A percentile compares a stretch with the other conserved stretches of the same genome.
phyloP scores from a whole-genome alignment of 2,113 vertebrate genomes.

The Cynoglossus semilaevis region DNA sequence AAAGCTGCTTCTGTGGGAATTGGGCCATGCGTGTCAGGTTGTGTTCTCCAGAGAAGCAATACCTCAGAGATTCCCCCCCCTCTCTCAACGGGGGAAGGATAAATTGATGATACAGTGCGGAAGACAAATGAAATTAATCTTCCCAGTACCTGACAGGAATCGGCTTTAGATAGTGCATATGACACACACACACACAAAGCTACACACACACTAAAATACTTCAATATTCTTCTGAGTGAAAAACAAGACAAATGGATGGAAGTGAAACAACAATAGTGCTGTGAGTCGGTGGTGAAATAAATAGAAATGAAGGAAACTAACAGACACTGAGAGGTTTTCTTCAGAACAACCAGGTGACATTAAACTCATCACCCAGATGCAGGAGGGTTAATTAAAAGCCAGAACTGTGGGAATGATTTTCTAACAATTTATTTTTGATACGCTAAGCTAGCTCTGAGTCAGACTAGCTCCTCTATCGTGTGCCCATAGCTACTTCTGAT shows the following conservation, averaged over 20 bases:
- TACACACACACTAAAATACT: slow-evolving; percentile 42
- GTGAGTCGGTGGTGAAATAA: slow-evolving; percentile 39
- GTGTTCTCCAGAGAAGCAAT: slow-evolving; percentile 73
- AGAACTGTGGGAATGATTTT: slow-evolving; percentile 35
- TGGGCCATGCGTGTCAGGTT: slow-evolving; percentile 75
- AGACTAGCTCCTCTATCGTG: slow-evolving; percentile 34
- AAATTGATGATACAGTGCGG: slow-evolving; percentile 78
- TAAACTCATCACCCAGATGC: slow-evolving; percentile 40
- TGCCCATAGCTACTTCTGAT: slow-evolving; percentile 45
- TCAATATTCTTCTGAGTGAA: slow-evolving; percentile 55
- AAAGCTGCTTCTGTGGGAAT: slow-evolving; percentile 80
- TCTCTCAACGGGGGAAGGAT: slow-evolving; percentile 73
- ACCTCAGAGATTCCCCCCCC: slow-evolving; percentile 62
- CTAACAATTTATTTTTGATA: slow-evolving; percentile 19
- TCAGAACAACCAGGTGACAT: slow-evolving; percentile 54
- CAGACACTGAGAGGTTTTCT: slow-evolving; percentile 42
- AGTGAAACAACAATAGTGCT: slow-evolving; percentile 53
- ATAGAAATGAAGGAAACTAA: slow-evolving; percentile 52
- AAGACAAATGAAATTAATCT: slow-evolving; percentile 83
- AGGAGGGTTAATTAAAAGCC: slow-evolving; percentile 59
- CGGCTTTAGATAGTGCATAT: slow-evolving; percentile 48
- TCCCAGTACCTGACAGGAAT: slow-evolving; percentile 71
- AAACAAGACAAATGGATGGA: slow-evolving; percentile 60
- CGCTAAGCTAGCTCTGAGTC: slow-evolving; percentile 62
- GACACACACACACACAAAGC: not conserved